Base-by-base conservation (phyloP, 1,140 invertebrate genomes). In the Doryteuthis pealeii region DNA sequence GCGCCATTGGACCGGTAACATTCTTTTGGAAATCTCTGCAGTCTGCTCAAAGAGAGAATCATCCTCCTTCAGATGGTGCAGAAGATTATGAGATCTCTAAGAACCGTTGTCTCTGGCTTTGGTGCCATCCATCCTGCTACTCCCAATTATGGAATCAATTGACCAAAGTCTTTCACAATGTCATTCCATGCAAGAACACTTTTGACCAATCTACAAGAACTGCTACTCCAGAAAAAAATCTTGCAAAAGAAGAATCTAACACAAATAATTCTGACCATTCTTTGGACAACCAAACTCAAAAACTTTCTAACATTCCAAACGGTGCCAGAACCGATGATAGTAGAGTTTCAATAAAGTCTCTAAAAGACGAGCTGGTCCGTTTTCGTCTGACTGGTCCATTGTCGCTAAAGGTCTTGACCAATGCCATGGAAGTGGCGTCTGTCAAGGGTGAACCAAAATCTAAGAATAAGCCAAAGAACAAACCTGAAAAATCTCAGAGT, bases 111-210 rank as follows among this genome's bases (percentile, higher is more conserved):
- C 79, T 98, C 15, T 96, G 95, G 94, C 85, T 98, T 0, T 97
- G 95, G 94, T 88, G 93, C 66, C 96, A 98, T 91, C 94, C 96
- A 30, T 91, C 92, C 2, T 91, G 90, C 86, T 91, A 92, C 76
- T 84, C 89, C 65, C 89, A 92, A 77, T 80, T 94, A 22, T 77
- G 92, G 62, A 79, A 90, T 33, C 90, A 92, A 81, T 81, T 95
- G 35, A 26, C 49, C 68, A 43, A 74, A 72, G 35, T 81, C 72
- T 72, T 77, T 79, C n/a, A 30, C 8, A 22, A 68, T 68, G 66
- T 15, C 30, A 68, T 62, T 62, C 26, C 54, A 5, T 40, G 35
- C 35, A 3, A n/a, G n/a, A n/a, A n/a, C n/a, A n/a, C n/a, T n/a
- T n/a, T n/a, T n/a, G n/a, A n/a, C n/a, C n/a, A 40, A 10, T 5